A percentile compares a stretch with the other conserved stretches of the same genome.
Evolutionary conservation across 2,797 vertebrate species (phyloP).

Genomic region (Pelodytes ibericus): DNA sequence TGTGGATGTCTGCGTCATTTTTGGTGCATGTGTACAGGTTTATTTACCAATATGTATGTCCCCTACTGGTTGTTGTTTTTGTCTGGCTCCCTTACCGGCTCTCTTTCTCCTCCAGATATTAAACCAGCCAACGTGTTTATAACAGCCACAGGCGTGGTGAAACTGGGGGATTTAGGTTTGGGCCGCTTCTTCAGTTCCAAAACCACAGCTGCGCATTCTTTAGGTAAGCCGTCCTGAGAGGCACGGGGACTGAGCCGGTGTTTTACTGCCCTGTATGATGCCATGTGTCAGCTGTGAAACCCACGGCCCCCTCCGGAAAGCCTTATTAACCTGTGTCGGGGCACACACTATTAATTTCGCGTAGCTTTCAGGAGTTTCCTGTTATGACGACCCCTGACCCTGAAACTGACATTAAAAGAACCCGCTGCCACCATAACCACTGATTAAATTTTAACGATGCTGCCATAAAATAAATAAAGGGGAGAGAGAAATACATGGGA

Average conservation of each 20-base stretch:
- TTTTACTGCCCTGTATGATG: constrained; percentile 76
- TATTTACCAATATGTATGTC: neutral
- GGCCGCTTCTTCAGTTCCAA: constrained; percentile 98
- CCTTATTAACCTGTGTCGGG: constrained; percentile 45
- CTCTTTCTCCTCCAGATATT: constrained; percentile 79
- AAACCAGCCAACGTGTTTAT: constrained; percentile 99
- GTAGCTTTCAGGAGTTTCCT: constrained; percentile 74
- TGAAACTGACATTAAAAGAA: constrained; percentile 56
- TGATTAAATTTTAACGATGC: constrained; percentile 49
- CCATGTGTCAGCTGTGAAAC: constrained; percentile 73
- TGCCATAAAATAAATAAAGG: constrained; percentile 51
- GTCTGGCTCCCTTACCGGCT: constrained; percentile 5
- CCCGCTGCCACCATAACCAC: constrained; percentile 53
- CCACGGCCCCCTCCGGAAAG: constrained; percentile 59
- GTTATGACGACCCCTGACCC: constrained; percentile 75
- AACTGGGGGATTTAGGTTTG: constrained; percentile 93
- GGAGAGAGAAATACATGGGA: constrained; percentile 43
- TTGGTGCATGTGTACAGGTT: neutral
- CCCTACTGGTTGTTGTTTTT: constrained; percentile 1
- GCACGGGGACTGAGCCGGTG: constrained; percentile 63
- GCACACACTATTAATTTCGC: constrained; percentile 66
- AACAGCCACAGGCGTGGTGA: constrained; percentile 96
- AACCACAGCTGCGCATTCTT: constrained; percentile 94
- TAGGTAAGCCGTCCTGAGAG: constrained; percentile 79
- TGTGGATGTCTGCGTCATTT: too few species aligned